These are phyloP conservation scores for Diorhabda elongata DNA, from an alignment of 1,140 invertebrate genomes.

Conservation along the genomic window DNA sequence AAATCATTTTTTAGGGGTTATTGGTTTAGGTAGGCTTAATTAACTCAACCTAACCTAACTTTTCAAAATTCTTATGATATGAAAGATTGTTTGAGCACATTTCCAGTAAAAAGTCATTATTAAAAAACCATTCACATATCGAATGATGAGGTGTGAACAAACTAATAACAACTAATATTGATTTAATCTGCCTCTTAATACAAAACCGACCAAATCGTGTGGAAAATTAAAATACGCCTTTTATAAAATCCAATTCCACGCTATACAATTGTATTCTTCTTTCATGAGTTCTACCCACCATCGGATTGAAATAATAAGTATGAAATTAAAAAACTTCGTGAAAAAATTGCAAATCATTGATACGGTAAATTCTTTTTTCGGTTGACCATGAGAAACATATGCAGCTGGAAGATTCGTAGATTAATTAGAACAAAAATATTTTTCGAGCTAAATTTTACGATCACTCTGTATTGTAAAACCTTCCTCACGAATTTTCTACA, in stretches of 20 bases:
- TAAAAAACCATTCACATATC: background rate
- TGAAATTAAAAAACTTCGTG: conserved; percentile 17
- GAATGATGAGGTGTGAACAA: conserved; percentile 5
- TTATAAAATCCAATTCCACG: conserved; percentile 18
- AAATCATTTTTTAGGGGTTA: too few relatives aligned
- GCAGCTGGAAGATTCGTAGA: too few relatives aligned
- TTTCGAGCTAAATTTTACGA: too few relatives aligned
- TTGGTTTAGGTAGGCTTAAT: too few relatives aligned
- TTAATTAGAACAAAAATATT: too few relatives aligned
- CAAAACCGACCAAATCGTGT: conserved; percentile 15
- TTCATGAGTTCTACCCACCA: conserved; percentile 9
- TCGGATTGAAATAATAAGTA: conserved; percentile 15
- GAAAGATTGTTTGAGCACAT: too few relatives aligned
- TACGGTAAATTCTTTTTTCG: background rate
- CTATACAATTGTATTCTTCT: conserved; percentile 10
- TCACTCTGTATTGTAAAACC: too few relatives aligned
- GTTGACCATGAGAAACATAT: background rate
- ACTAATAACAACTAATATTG: conserved; percentile 18
- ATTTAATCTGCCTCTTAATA: conserved; percentile 15
- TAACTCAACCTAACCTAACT: too few relatives aligned
- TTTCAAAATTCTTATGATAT: too few relatives aligned
- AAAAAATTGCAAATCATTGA: conserved; percentile 17
- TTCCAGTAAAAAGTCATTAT: background rate
- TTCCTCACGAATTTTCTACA: too few relatives aligned
- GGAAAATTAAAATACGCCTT: conserved; percentile 20